A percentile compares a stretch with the other conserved stretches of the same genome.
Conservation (phyloP, 1,140 invertebrate genomes). For the Drosophila cardini region DNA sequence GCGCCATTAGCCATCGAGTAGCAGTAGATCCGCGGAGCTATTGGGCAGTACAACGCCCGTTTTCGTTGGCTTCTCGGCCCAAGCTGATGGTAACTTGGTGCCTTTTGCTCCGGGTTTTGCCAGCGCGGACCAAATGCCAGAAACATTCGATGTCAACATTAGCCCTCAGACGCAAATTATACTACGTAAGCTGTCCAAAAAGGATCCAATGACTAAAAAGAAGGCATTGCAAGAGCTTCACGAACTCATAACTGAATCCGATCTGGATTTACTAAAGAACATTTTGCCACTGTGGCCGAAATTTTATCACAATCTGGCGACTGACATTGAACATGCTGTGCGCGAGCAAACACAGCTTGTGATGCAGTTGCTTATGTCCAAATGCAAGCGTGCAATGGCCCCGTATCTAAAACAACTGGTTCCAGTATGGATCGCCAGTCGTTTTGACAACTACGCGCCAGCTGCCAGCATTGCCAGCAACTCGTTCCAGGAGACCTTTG, state of each 20-base stretch:
- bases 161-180: conserved; percentile 88
- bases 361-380: conserved; percentile 88
- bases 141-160: conserved; percentile 87
- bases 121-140: conserved; percentile 84
- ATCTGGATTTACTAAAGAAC: conserved; percentile 87
- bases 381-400: conserved; percentile 90
- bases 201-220: conserved; percentile 93
- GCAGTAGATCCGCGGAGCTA: conserved; percentile 91
- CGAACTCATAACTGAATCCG: conserved; percentile 87
- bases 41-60: conserved; percentile 87
- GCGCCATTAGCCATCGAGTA: conserved; percentile 90
- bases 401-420: conserved; percentile 91
- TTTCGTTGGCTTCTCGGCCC: conserved; percentile 89
- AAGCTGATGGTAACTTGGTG: conserved; percentile 87
- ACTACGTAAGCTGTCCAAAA: conserved; percentile 92
- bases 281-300: conserved; percentile 92
- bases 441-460: conserved; percentile 92
- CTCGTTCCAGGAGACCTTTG: conserved; percentile 91
- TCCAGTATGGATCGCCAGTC: conserved; percentile 91
- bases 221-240: conserved; percentile 94
- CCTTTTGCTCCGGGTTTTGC: conserved; percentile 87
- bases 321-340: conserved; percentile 92
- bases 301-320: conserved; percentile 89
- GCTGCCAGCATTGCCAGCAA: conserved; percentile 90
- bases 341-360: conserved; percentile 90